Percentiles rank a stretch among this genome's conserved stretches.
phyloP scores from a whole-genome alignment of 2,113 vertebrate species.

The Bujurquina vittata region DNA sequence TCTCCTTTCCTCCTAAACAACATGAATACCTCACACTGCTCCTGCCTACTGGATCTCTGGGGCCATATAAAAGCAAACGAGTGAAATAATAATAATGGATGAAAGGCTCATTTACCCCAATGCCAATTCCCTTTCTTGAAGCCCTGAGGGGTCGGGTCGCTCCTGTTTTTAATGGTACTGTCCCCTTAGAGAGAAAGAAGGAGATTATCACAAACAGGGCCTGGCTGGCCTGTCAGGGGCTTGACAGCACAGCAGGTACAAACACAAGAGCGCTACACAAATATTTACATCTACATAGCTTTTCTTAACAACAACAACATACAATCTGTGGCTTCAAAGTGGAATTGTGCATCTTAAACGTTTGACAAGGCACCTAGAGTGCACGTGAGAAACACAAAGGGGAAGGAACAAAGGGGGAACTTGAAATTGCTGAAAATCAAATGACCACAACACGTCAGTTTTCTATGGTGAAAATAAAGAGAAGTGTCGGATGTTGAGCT shows the following conservation, averaged over 20 bases:
- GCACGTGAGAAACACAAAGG: constrained; percentile 27
- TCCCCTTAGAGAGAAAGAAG: constrained; percentile 85
- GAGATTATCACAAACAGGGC: constrained; percentile 75
- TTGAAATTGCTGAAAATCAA: constrained; percentile 20
- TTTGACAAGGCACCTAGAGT: not conserved
- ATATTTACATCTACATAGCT: constrained; percentile 51
- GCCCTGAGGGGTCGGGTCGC: constrained; percentile 83
- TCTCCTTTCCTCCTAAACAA: constrained; percentile 41
- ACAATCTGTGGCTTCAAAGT: constrained; percentile 1
- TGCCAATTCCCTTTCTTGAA: constrained; percentile 88
- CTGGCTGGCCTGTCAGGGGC: constrained; percentile 48
- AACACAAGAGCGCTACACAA: constrained; percentile 61
- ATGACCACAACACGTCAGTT: constrained; percentile 7
- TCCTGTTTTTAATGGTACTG: constrained; percentile 86
- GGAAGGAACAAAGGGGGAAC: constrained; percentile 31
- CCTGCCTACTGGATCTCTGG: constrained; percentile 66
- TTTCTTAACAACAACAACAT: constrained; percentile 32
- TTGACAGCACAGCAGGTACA: constrained; percentile 63
- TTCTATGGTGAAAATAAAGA: not conserved
- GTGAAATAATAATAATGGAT: constrained; percentile 73
- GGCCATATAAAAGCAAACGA: constrained; percentile 66
- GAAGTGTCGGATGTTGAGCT: not conserved
- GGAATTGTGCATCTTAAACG: not conserved
- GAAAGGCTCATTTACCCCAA: constrained; percentile 85
- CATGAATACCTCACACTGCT: constrained; percentile 48